phyloP scores from a whole-genome alignment of 2,797 vertebrate species.

The Erethizon dorsatum region DNA sequence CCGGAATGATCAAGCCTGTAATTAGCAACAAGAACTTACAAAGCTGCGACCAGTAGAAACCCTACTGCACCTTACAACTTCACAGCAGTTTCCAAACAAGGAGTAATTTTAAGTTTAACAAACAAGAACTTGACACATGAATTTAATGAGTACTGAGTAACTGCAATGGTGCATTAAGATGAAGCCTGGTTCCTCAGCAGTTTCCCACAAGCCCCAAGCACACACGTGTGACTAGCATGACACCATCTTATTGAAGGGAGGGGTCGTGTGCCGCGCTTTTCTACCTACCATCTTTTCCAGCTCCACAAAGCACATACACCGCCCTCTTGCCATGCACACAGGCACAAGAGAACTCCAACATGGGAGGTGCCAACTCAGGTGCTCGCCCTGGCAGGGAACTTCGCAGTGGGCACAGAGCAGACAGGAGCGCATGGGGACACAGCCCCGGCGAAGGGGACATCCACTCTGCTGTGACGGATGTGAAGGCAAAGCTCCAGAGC shows the following conservation, averaged over 20 bases:
- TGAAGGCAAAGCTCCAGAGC: background rate
- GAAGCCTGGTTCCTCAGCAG: background rate
- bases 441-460: background rate
- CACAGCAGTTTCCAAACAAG: background rate
- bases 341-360: background rate
- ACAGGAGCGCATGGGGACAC: background rate
- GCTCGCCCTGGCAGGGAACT: background rate
- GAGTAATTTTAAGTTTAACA: background rate
- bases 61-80: background rate
- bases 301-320: background rate
- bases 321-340: background rate
- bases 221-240: fast-evolving
- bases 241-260: background rate
- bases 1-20: constrained; percentile 98
- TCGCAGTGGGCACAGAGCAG: background rate
- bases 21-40: constrained; percentile 69
- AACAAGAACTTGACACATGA: background rate
- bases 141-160: background rate
- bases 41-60: background rate
- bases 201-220: background rate
- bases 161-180: background rate
- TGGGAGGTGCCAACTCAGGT: background rate
- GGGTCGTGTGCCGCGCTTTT: fast-evolving
- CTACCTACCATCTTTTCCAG: background rate
- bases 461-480: background rate